These are phyloP conservation scores for Machaerirhynchus nigripectus DNA, from an alignment of 2,113 vertebrate species.

Conservation along the genomic window DNA sequence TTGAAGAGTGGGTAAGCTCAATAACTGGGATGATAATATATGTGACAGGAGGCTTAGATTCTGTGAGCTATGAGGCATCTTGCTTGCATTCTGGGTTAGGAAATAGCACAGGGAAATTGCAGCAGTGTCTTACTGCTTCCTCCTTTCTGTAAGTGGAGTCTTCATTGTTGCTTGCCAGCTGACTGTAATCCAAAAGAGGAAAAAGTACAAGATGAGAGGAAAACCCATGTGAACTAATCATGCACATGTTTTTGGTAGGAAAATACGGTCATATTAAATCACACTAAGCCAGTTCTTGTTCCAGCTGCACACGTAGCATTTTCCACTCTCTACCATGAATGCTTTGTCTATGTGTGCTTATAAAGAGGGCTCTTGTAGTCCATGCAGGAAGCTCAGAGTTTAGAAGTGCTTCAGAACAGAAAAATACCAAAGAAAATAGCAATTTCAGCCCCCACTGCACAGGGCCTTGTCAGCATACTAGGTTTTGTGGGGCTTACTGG, in stretches of 20 bases:
- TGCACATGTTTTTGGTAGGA: not conserved
- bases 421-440: not conserved
- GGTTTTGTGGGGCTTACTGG: not conserved
- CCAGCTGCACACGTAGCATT: constrained; percentile 14
- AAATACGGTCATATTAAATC: not conserved
- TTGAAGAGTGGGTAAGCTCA: not conserved
- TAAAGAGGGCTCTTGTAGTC: constrained; percentile 22
- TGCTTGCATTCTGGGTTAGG: not conserved
- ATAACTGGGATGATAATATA: not conserved
- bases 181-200: not conserved
- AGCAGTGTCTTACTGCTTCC: not conserved
- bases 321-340: constrained; percentile 13
- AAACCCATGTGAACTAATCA: not conserved
- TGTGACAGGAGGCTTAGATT: not conserved
- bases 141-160: not conserved
- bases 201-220: not conserved
- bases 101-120: not conserved
- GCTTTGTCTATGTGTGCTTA: not conserved
- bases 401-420: not conserved
- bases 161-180: not conserved
- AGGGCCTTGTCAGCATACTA: not conserved
- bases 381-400: not conserved
- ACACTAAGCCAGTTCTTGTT: not conserved
- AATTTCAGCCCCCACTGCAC: not conserved
- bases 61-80: not conserved